Base-by-base conservation (phyloP, 2,113 vertebrate species). In the Mobula hypostoma region DNA sequence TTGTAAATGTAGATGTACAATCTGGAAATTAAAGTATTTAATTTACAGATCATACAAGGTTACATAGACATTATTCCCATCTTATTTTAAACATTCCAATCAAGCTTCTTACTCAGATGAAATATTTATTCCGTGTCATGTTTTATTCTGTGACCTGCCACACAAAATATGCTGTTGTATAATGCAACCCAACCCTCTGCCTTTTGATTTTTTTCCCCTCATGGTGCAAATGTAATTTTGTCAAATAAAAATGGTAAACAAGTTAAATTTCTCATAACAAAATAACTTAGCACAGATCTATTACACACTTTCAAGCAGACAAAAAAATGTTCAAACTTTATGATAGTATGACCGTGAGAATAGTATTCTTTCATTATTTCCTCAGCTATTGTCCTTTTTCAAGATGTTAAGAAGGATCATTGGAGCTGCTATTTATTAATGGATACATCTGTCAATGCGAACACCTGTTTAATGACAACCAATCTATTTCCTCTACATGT, bases 61-160 rank as follows among this genome's bases (percentile, higher is more conserved):
- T 74, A 56, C 91, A 93, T 5, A 72, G 72, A 48, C 70, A 93
- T 93, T 92, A 1, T 72, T 92, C 66, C 48, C 40, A 40, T 56
- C 19, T 72, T 32, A 68, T 93, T 74, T 93, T 29, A 93, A 93
- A 74, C 91, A 93, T 74, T 76, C 91, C 66, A 56, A 93, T 93
- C 68, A 93, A 93, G 91, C 11, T 74, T 93, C 91, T 93, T 74
- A 74, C 8, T 63, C 32, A 72, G 40, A 93, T 93, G 70, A 93
- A 93, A 93, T 93, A 93, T 93, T 93, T 93, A 93, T 93, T 29
- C 36, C 74, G 68, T 93, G 70, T 74, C 91, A 93, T 93, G 91
- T 74, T 93, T 93, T 74, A 93, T 93, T 93, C 91, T 93, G 5
- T 93, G 91, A 72, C 91, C 36, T 74, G 91, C 68, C 91, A 74